Evolutionary conservation across 1,140 invertebrate species (phyloP).

Genomic region (Maniola jurtina): DNA sequence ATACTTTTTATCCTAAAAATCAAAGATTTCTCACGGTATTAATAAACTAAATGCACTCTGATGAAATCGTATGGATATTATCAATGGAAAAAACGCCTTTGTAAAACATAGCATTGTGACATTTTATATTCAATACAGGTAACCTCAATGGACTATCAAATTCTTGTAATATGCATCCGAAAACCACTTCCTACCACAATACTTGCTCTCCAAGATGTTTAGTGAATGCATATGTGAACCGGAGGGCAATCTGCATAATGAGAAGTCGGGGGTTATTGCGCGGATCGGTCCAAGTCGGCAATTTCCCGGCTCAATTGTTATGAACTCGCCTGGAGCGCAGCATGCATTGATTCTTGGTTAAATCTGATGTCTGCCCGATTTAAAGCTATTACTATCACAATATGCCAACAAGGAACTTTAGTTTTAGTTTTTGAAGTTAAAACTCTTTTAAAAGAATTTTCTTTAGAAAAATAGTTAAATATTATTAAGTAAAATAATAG

Average conservation of each 20-base stretch:
- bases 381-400: background rate
- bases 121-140: slow-evolving; percentile 7
- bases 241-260: slow-evolving; percentile 72
- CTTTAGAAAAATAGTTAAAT: too few relatives aligned
- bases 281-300: slow-evolving; percentile 60
- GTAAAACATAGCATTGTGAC: background rate
- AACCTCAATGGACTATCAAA: slow-evolving; percentile 17
- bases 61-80: too few relatives aligned
- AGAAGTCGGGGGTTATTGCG: slow-evolving; percentile 71
- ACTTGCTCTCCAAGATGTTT: slow-evolving; percentile 48
- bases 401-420: background rate
- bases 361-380: slow-evolving; percentile 32
- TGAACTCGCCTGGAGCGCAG: slow-evolving; percentile 41
- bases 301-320: slow-evolving; percentile 67
- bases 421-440: background rate
- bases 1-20: too few relatives aligned
- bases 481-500: too few relatives aligned
- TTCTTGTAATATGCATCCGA: slow-evolving; percentile 23
- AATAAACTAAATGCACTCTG: too few relatives aligned
- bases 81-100: too few relatives aligned
- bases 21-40: too few relatives aligned
- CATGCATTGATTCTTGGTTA: slow-evolving; percentile 56
- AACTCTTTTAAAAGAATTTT: too few relatives aligned
- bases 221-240: slow-evolving; percentile 61
- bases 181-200: slow-evolving; percentile 29